These are phyloP conservation scores for Psophia crepitans DNA, from an alignment of 2,113 vertebrate species.

Conservation along the genomic window DNA sequence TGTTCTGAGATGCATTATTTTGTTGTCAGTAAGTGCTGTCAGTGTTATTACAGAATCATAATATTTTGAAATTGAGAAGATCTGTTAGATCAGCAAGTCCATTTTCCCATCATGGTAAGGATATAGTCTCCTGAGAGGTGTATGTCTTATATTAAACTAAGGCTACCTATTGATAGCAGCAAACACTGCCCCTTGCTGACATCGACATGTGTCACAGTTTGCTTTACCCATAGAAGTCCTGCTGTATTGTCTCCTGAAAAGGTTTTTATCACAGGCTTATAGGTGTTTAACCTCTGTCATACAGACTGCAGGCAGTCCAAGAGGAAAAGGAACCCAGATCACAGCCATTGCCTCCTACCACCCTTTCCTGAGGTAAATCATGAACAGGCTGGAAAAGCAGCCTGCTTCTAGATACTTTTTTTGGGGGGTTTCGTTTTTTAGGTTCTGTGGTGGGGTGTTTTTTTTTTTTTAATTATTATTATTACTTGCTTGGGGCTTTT, in stretches of 20 bases:
- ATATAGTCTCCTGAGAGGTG: neutral
- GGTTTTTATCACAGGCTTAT: fast-evolving
- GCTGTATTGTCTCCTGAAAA: neutral
- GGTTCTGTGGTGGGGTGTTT: no score
- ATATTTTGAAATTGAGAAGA: neutral
- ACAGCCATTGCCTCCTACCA: neutral
- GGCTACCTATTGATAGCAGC: neutral
- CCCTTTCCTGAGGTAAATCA: neutral
- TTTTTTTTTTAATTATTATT: no score
- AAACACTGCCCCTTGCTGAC: neutral
- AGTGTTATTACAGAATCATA: neutral
- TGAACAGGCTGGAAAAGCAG: neutral
- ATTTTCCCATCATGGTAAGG: neutral
- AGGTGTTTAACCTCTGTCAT: neutral
- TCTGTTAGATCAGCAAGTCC: neutral
- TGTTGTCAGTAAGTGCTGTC: neutral
- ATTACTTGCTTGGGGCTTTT: no score
- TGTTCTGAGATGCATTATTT: neutral
- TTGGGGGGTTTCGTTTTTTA: no score
- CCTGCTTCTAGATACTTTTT: neutral
- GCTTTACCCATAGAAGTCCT: neutral
- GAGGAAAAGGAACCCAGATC: neutral
- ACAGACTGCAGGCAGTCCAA: neutral
- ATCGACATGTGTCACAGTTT: neutral
- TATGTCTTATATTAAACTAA: neutral